phyloP scores from a whole-genome alignment of 2,113 vertebrate genomes.

The Hypocryptadius cinnamomeus region DNA sequence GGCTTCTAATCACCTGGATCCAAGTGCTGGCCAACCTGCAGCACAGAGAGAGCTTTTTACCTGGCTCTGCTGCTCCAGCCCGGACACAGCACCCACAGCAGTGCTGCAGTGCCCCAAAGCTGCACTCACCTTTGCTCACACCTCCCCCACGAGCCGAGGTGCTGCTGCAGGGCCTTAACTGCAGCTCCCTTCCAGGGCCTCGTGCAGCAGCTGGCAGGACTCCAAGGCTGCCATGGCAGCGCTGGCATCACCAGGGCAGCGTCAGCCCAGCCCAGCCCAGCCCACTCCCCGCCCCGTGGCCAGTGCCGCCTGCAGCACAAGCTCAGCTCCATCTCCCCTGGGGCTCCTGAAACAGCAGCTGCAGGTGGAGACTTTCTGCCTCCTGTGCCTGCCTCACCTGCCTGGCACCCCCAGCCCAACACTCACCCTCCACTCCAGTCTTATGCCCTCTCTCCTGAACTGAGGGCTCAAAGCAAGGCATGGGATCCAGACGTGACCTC shows the following conservation, averaged over 20 bases:
- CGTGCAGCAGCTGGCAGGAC: neutral
- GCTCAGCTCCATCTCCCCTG: accelerated
- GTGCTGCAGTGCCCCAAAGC: neutral
- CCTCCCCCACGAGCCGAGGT: accelerated
- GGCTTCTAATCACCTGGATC: neutral
- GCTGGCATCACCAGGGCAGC: neutral
- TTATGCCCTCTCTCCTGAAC: no score
- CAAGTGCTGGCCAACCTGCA: neutral
- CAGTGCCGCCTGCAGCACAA: accelerated
- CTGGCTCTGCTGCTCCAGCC: accelerated
- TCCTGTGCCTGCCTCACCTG: neutral
- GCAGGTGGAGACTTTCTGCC: neutral
- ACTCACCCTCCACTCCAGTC: accelerated
- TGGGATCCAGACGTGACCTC: accelerated
- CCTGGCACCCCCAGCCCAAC: neutral
- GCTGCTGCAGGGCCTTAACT: neutral
- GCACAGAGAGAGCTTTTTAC: neutral
- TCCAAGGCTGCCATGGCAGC: neutral
- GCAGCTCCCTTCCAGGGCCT: neutral
- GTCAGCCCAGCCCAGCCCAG: neutral
- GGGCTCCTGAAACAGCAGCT: neutral
- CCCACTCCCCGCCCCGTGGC: accelerated
- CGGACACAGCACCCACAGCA: accelerated
- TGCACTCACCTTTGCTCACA: neutral
- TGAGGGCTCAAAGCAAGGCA: accelerated